Evolutionary conservation across 2,113 vertebrate genomes (phyloP), one percentile per base, ranked within the genome.

Genomic region (Phylloscopus trochiloides): DNA sequence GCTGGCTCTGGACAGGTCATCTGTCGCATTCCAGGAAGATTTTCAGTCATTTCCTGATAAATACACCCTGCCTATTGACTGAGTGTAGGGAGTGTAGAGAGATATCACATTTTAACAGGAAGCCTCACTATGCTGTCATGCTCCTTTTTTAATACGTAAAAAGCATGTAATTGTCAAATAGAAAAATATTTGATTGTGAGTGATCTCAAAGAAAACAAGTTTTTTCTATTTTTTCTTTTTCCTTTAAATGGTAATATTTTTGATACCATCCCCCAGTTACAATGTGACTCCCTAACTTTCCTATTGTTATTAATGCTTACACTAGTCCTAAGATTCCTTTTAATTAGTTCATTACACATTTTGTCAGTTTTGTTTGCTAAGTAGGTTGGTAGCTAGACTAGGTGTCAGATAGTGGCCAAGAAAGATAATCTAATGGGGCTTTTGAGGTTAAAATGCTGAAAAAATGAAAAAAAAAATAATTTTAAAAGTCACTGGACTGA

Each of bases 101-200:
- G 86, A 92, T 88, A 97, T 3, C 89, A 55, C 13, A 94, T 92
- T 67, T 58, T 83, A 93, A 92, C 71, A 90, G 92, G 84, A 95
- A 97, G 67, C 54, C 79, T 66, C 78, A 31, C 57, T 88, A 26
- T 88, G 89, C 58, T 84, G 88, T 83, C 83, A 92, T 57, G n/a
- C 34, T 75, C 32, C 40, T 85, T 92, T 92, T 93, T 76, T 75
- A 95, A 73, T 62, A 73, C 82, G 17, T 22, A 72, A 84, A 97
- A 96, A 94, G 65, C 31, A 87, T 59, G 75, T 89, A 2, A 52
- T 89, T 97, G 88, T 75, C 86, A 95, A 97, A 83, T 17, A 96
- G 28, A 94, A n/a, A 75, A 81, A 84, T 84, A 74, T 84, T 84
- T 78, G 71, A 54, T 91, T 97, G 70, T 67, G 24, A 96, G 67